Base-by-base conservation (phyloP, 2,888 invertebrate species). In the Polymixis lichenea region DNA sequence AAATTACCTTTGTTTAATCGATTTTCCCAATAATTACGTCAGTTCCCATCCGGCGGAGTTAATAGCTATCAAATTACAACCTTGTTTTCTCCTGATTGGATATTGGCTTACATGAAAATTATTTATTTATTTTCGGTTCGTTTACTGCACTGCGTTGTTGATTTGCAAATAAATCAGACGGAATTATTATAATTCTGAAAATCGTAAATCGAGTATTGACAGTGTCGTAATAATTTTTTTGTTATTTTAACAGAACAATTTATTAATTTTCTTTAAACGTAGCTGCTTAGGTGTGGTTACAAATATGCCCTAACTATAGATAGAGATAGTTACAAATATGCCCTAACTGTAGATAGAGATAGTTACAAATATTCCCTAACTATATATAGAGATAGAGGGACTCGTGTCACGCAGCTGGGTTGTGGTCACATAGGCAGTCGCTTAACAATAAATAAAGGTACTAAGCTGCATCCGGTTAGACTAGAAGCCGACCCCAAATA, bases 61-160 rank as follows among this genome's bases (percentile, higher is more conserved):
- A 89, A 91, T 89, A 88, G 87, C 75, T 87, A 89, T 90, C 83
- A 83, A 90, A 89, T 91, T 89, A 90, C 88, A 82, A 69, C 85
- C 83, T 86, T 88, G 87, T 89, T 87, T 85, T 83, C 77, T 82
- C 75, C 85, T 90, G 89, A 90, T 91, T 90, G 89, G 85, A 84
- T 88, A 88, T 87, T 83, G 84, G 78, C 64, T 87, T 87, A 86
- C 83, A 70, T 77, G 77, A 74, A 22, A 73, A 81, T 81, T 78
- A 82, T 78, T 68, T 86, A 80, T 83, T 84, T 85, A 82, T 85
- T 85, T 82, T 61, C 46, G 68, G 65, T 75, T 85, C 76, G 67
- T 83, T 88, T 82, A 65, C 55, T 72, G 53, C 61, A 75, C 72
- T 78, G 58, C 49, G 49, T 69, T 75, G 32, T 32, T 19, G 22